These are phyloP conservation scores for Chaenocephalus aceratus DNA, from an alignment of 2,113 vertebrate genomes.

Conservation along the genomic window DNA sequence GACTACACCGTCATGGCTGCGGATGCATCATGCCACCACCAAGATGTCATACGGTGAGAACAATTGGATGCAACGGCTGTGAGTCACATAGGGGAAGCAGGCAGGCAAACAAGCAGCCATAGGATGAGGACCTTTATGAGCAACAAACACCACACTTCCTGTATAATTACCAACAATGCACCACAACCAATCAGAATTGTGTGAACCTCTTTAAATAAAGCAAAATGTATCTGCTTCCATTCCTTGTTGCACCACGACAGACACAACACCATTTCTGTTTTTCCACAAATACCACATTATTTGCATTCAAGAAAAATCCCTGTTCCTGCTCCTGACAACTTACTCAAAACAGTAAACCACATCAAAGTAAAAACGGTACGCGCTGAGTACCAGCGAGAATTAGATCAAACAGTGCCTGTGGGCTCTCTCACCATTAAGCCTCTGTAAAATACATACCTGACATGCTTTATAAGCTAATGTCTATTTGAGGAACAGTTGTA, in stretches of 20 bases:
- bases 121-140: slow-evolving; percentile 1
- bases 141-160: slow-evolving; percentile 27
- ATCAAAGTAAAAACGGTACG: slow-evolving; percentile 32
- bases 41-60: slow-evolving; percentile 59
- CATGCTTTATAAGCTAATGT: slow-evolving; percentile 34
- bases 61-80: slow-evolving; percentile 35
- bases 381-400: slow-evolving; percentile 12
- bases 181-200: background rate
- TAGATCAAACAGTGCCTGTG: slow-evolving; percentile 44
- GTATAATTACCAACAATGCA: slow-evolving; percentile 21
- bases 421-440: slow-evolving; percentile 41
- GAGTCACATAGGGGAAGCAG: slow-evolving; percentile 45
- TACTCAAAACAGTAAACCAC: slow-evolving; percentile 41
- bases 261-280: background rate
- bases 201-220: background rate
- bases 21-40: slow-evolving; percentile 52
- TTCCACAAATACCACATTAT: slow-evolving; percentile 31
- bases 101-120: slow-evolving; percentile 19
- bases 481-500: slow-evolving; percentile 53
- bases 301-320: slow-evolving; percentile 14
- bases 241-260: slow-evolving; percentile 4
- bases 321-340: slow-evolving; percentile 32
- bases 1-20: slow-evolving; percentile 62
- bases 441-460: slow-evolving; percentile 44
- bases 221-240: slow-evolving; percentile 29